Evolutionary conservation across 1,140 invertebrate species (phyloP).

Genomic region (Temnothorax curvispinosus): DNA sequence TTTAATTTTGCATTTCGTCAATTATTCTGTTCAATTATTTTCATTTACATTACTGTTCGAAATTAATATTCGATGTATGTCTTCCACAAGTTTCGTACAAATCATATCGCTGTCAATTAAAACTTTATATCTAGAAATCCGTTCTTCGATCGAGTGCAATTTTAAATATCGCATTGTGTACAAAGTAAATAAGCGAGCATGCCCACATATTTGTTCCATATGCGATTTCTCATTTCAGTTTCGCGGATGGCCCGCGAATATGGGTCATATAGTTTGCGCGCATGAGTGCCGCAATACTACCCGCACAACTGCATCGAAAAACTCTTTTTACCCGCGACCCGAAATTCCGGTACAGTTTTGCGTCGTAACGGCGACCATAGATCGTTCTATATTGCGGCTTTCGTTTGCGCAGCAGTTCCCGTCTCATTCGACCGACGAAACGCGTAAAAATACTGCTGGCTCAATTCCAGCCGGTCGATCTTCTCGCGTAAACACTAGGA

Average conservation of each 20-base stretch:
- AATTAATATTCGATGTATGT: background rate
- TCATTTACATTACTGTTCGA: background rate
- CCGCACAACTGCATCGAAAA: slow-evolving; percentile 3
- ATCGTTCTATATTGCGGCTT: slow-evolving; percentile 60
- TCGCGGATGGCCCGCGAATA: slow-evolving; percentile 39
- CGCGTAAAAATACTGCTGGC: slow-evolving; percentile 78
- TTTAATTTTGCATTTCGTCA: background rate
- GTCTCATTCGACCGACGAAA: slow-evolving; percentile 54
- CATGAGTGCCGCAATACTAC: slow-evolving; percentile 24
- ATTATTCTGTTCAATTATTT: background rate
- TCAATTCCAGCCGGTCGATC: slow-evolving; percentile 68
- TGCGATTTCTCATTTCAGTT: slow-evolving; percentile 36
- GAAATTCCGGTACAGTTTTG: slow-evolving; percentile 1
- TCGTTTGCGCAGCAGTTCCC: slow-evolving; percentile 67
- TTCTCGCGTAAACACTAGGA: slow-evolving; percentile 71
- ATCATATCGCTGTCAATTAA: background rate
- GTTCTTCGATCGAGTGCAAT: background rate
- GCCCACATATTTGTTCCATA: background rate
- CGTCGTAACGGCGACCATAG: slow-evolving; percentile 18
- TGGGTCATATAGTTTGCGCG: slow-evolving; percentile 48
- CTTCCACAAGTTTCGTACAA: background rate
- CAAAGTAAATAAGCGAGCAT: slow-evolving; percentile 18
- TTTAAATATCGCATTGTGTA: background rate
- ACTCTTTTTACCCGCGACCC: slow-evolving; percentile 11
- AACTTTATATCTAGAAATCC: background rate